Evolutionary conservation across 2,888 invertebrate species (phyloP).

Genomic region (Catocala nupta): DNA sequence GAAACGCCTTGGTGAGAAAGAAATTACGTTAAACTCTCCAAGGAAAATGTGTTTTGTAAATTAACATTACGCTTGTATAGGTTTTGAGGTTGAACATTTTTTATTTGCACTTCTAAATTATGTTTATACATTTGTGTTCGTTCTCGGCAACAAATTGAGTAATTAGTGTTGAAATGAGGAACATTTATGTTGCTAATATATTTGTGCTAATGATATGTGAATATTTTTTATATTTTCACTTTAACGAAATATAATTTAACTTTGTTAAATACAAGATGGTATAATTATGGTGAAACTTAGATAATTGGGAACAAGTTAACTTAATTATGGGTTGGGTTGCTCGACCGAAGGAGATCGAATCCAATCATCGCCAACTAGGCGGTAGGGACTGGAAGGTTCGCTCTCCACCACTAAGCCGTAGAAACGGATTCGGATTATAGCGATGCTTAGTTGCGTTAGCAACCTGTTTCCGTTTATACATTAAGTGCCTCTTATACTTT

Average conservation of each 20-base stretch:
- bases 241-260: not conserved
- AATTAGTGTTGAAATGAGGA: conserved; percentile 15
- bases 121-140: conserved; percentile 28
- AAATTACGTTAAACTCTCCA: conserved; percentile 85
- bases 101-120: conserved; percentile 54
- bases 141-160: conserved; percentile 13
- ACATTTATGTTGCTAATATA: conserved; percentile 6
- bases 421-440: conserved; percentile 6
- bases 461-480: conserved; percentile 3
- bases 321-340: conserved; percentile 4
- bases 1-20: conserved; percentile 85
- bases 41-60: conserved; percentile 86
- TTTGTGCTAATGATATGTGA: not conserved
- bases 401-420: conserved; percentile 2
- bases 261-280: not conserved
- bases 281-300: not conserved
- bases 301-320: conserved; percentile 4
- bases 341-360: conserved; percentile 4
- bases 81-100: conserved; percentile 65
- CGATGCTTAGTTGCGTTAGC: conserved; percentile 2
- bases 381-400: not conserved
- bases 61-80: conserved; percentile 78
- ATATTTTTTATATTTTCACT: too few species aligned
- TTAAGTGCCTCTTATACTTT: not conserved
- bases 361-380: conserved; percentile 5